Evolutionary conservation across 2,888 invertebrate species (phyloP), one percentile per base, ranked within the genome.

Genomic region (Margaritifera margaritifera): DNA sequence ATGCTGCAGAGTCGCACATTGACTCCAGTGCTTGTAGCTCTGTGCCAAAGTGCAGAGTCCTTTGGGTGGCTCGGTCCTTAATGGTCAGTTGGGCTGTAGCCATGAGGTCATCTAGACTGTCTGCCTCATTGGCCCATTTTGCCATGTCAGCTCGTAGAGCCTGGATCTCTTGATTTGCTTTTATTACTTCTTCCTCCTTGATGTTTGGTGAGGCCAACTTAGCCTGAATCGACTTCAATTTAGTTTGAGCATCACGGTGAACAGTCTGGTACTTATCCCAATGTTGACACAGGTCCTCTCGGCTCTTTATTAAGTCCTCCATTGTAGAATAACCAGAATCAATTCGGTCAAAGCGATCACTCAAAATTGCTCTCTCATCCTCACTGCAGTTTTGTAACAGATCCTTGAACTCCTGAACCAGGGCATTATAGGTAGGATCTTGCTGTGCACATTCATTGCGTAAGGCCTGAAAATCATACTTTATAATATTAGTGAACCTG

Each of bases 401-500:
- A 69, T 93, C 93, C 84, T 95, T 95, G 0, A 97, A 93, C 91
- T 96, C 95, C 79, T 94, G 93, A 81, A 95, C 94, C 78, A 97
- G 94, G 3, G 93, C 92, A 74, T 93, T 92, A 78, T 96, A 95
- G 59, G 92, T 92, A 0, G 94, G 93, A 81, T 94, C 94, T 84
- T 95, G 95, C 59, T 96, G 95, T 2, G 94, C 93, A 87, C 95
- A 95, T 84, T 97, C 97, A 89, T 95, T 95, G 66, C 95, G 91
- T 31, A 96, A 91, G 0, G 93, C 93, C 87, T 96, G 95, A n/a
- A 73, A 74, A 59, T 11, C 8, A 11, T 42, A 42, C 3, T 15
- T 42, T 42, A 42, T 42, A 42, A 11, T 42, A 42, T n/a, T 22
- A 54, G n/a, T 27, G 54, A 24, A 25, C 25, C 19, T 54, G 2